phyloP scores from a whole-genome alignment of 2,797 vertebrate genomes.

The Tamandua tetradactyla region DNA sequence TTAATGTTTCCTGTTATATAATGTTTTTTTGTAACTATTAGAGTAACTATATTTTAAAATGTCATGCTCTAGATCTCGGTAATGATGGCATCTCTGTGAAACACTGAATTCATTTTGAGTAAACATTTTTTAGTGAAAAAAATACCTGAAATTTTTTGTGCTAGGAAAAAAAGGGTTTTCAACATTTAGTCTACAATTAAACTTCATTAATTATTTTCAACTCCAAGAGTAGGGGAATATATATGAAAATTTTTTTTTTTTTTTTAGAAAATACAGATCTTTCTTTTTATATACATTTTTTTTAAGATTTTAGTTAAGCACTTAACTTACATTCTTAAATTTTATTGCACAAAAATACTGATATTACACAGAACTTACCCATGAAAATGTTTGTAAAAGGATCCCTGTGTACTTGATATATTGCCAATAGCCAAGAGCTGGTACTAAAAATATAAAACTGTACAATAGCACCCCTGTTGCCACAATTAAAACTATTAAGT shows the following conservation, averaged over 20 bases:
- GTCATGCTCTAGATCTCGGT: slow-evolving; percentile 28
- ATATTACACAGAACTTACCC: background rate
- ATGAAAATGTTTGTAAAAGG: slow-evolving; percentile 40
- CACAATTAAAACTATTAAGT: background rate
- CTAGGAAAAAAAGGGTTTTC: background rate
- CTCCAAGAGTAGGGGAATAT: background rate
- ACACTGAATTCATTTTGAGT: slow-evolving; percentile 24
- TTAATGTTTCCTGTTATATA: slow-evolving; percentile 3
- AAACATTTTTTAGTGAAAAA: slow-evolving; percentile 26
- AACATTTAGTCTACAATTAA: slow-evolving; percentile 3
- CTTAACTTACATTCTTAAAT: background rate
- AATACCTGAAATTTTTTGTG: slow-evolving; percentile 1
- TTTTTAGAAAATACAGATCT: background rate
- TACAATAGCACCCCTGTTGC: background rate
- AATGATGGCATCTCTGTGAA: slow-evolving; percentile 10
- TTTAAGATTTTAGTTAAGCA: slow-evolving; percentile 13
- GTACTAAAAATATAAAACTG: slow-evolving; percentile 40
- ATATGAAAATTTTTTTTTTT: background rate
- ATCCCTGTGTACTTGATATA: background rate
- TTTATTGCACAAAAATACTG: background rate
- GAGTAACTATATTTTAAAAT: slow-evolving; percentile 32
- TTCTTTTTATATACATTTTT: background rate
- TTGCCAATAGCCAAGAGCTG: background rate
- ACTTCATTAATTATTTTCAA: slow-evolving; percentile 34
- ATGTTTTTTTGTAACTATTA: background rate